phyloP scores from a whole-genome alignment of 2,797 vertebrate genomes.

The Trichosurus vulpecula region DNA sequence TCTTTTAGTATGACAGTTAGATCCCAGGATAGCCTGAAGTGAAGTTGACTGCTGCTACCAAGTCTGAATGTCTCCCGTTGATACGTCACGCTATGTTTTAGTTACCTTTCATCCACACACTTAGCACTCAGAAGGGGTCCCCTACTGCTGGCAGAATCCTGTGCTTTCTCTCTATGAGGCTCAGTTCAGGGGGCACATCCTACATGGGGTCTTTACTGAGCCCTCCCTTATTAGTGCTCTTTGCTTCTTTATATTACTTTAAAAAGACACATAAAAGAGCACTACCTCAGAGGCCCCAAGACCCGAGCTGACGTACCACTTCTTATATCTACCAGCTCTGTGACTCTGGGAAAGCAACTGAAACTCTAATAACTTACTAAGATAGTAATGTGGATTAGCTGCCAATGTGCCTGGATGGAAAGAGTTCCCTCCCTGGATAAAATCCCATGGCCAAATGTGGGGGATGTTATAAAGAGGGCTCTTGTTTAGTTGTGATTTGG shows the following conservation, averaged over 20 bases:
- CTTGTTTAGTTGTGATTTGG: not conserved
- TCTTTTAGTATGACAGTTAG: not conserved
- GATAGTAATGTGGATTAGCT: not conserved
- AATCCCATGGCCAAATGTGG: not conserved
- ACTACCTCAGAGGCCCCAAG: not conserved
- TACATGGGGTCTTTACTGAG: not conserved
- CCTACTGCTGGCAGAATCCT: not conserved
- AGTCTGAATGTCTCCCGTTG: not conserved
- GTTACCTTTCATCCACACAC: not conserved
- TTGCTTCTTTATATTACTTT: not conserved
- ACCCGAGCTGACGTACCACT: not conserved
- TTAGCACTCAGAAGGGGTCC: not conserved
- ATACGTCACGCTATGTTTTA: not conserved
- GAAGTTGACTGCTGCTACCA: not conserved
- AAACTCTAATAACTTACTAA: not conserved
- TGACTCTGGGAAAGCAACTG: not conserved
- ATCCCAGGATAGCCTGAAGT: not conserved
- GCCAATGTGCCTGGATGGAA: not conserved
- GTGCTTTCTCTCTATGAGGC: not conserved
- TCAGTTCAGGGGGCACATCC: not conserved
- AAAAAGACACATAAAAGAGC: not conserved
- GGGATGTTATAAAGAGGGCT: not conserved
- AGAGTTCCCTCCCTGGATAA: not conserved
- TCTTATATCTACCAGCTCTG: not conserved
- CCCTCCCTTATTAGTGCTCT: not conserved